Evolutionary conservation across 2,888 invertebrate species (phyloP).

Genomic region (Leptarthrus brevirostris): DNA sequence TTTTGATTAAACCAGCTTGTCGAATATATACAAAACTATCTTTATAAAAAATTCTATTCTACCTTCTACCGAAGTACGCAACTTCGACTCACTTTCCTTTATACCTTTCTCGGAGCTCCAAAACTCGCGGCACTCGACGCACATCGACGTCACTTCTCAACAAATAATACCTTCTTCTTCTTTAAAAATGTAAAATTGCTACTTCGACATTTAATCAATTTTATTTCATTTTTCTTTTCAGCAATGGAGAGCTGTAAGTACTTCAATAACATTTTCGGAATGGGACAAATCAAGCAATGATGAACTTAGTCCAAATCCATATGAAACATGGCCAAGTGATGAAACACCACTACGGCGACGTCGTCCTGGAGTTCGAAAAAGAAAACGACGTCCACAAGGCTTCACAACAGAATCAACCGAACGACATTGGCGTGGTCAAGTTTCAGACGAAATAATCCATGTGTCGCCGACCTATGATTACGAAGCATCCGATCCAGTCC

Average conservation of each 20-base stretch:
- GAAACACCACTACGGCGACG: constrained; percentile 62
- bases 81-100: too few species aligned
- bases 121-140: too few species aligned
- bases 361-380: constrained; percentile 69
- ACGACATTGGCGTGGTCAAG: constrained; percentile 66
- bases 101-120: too few species aligned
- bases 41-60: too few species aligned
- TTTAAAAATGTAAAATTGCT: too few species aligned
- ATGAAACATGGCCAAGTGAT: constrained; percentile 62
- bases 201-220: too few species aligned
- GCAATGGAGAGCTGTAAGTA: constrained; percentile 69
- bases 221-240: constrained; percentile 61
- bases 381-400: constrained; percentile 67
- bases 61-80: too few species aligned
- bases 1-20: too few species aligned
- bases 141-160: too few species aligned
- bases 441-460: constrained; percentile 61
- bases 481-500: constrained; percentile 54
- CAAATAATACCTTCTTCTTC: too few species aligned
- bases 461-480: background rate
- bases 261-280: constrained; percentile 55
- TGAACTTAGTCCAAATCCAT: constrained; percentile 49
- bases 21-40: too few species aligned
- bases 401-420: constrained; percentile 62
- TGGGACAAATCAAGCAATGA: constrained; percentile 56